Evolutionary conservation across 2,113 vertebrate genomes (phyloP), one percentile per base, ranked within the genome.

Genomic region (Cranoglanis bouderius): DNA sequence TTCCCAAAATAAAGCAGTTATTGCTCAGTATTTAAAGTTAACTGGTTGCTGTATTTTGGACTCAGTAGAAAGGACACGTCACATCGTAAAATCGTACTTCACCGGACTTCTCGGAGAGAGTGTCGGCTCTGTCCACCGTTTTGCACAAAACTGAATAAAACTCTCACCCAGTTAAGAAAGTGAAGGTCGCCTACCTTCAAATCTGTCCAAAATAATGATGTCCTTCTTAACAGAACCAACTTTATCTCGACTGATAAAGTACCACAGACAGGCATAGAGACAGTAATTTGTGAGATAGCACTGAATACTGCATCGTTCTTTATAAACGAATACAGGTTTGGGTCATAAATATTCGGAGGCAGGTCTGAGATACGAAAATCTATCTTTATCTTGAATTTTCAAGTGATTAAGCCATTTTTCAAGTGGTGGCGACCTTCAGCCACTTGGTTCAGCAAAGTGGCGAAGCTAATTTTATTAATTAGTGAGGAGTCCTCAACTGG

Each of bases 21-120:
- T 18, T 51, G 24, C 26, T 80, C 29, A 1, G 85, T 89, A 92
- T 92, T 93, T 92, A 88, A 92, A 87, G 81, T 49, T 26, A 38
- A 70, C 61, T 12, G 49, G 35, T 26, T 51, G 29, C 49, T 55
- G 18, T 43, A 43, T 35, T 72, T 14, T n/a, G 12, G 63, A 13
- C 29, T 67, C 21, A 1, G 19, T 21, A 57, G 57, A 26, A 61
- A 61, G 6, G 19, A 61, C 57, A n/a, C n/a, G 57, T 61, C 57
- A 61, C 26, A 10, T 63, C 24, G 29, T n/a, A 4, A n/a, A n/a
- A 65, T 1, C 61, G 5, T 14, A 35, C 35, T 74, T 21, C 10
- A 74, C 70, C 21, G 18, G 70, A 24, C 35, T 3, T 16, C 6
- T 72, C 67, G 19, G 32, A 6, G n/a, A 19, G 63, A 13, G 29